Evolutionary conservation across 1,140 invertebrate genomes (phyloP).

Genomic region (Drosophila nannoptera): DNA sequence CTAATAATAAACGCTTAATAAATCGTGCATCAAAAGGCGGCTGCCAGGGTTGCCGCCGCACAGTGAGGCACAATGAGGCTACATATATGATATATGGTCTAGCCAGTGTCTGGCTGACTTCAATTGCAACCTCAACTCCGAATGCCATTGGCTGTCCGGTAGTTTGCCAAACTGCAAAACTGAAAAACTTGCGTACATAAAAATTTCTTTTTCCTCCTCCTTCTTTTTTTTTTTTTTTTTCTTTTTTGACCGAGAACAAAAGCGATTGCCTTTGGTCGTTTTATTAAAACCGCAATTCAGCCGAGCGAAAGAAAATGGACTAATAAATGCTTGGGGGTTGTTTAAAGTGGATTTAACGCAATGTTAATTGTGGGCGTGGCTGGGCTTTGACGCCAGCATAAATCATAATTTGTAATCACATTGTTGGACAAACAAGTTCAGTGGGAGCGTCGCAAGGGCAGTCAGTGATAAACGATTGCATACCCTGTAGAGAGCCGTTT

Average conservation of each 20-base stretch:
- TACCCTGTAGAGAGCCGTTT: slow-evolving; percentile 9
- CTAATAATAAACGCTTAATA: slow-evolving; percentile 77
- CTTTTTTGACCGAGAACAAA: slow-evolving; percentile 21
- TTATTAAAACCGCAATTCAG: slow-evolving; percentile 65
- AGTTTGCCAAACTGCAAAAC: slow-evolving; percentile 12
- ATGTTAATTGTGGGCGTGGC: slow-evolving; percentile 49
- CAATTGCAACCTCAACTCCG: slow-evolving; percentile 14
- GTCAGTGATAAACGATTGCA: not conserved
- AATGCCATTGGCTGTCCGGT: slow-evolving; percentile 15
- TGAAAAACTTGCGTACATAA: slow-evolving; percentile 34
- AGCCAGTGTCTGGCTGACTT: slow-evolving; percentile 50
- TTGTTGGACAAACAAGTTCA: slow-evolving; percentile 35
- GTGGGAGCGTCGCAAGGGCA: not conserved
- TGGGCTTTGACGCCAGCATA: slow-evolving; percentile 34
- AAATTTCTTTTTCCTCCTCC: slow-evolving; percentile 12
- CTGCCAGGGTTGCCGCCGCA: slow-evolving; percentile 42
- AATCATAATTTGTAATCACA: slow-evolving; percentile 59
- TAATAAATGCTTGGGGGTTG: slow-evolving; percentile 35
- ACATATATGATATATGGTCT: slow-evolving; percentile 66
- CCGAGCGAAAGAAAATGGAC: slow-evolving; percentile 35
- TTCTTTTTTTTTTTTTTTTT: too few species aligned
- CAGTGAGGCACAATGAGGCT: slow-evolving; percentile 27
- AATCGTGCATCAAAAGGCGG: slow-evolving; percentile 69
- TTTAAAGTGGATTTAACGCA: slow-evolving; percentile 34
- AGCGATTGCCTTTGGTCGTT: slow-evolving; percentile 33